phyloP scores from a whole-genome alignment of 1,140 invertebrate species.

The Cydia pomonella region DNA sequence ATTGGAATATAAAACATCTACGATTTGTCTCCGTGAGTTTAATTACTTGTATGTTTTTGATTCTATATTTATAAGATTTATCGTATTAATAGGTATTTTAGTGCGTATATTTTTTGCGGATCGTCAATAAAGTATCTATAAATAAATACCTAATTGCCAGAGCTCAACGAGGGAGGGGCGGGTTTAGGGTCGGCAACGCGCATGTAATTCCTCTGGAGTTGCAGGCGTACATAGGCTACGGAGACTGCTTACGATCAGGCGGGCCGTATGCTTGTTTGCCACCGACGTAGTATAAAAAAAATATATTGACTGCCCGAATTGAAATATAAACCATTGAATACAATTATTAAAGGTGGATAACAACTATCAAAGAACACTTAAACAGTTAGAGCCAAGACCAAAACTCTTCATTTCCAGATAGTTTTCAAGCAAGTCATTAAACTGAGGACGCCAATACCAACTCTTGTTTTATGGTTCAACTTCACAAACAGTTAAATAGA shows the following conservation, averaged over 20 bases:
- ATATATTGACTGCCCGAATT: neutral
- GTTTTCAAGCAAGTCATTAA: conserved; percentile 71
- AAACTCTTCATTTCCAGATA: conserved; percentile 66
- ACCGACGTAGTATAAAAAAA: too few species aligned
- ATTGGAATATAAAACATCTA: neutral
- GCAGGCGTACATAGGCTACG: too few species aligned
- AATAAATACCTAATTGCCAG: too few species aligned
- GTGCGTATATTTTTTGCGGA: too few species aligned
- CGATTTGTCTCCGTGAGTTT: too few species aligned
- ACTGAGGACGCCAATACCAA: conserved; percentile 71
- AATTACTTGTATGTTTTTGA: neutral
- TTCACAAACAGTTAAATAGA: conserved; percentile 74
- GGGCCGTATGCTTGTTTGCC: too few species aligned
- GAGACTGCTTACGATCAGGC: too few species aligned
- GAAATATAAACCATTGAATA: neutral
- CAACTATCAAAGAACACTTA: conserved; percentile 8
- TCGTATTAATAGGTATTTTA: too few species aligned
- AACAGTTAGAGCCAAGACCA: conserved; percentile 45
- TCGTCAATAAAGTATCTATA: too few species aligned
- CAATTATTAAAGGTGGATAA: neutral
- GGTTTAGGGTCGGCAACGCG: too few species aligned
- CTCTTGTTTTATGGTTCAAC: conserved; percentile 75
- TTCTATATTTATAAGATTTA: neutral
- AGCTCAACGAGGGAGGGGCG: too few species aligned
- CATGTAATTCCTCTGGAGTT: too few species aligned